These are phyloP conservation scores for Siniperca scherzeri DNA, from an alignment of 2,797 vertebrate species.

Conservation along the genomic window DNA sequence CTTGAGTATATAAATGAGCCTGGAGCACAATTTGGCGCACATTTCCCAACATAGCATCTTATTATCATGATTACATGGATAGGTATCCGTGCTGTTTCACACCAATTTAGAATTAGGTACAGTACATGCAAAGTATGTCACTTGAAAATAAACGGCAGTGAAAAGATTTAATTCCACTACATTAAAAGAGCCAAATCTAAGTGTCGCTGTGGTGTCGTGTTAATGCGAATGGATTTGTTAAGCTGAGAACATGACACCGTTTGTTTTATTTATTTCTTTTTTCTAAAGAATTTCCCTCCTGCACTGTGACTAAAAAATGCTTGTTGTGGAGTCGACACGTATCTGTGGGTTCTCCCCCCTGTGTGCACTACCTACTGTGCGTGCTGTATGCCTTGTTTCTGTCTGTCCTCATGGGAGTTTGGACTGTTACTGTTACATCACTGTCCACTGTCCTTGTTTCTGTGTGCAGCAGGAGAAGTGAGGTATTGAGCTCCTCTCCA, in stretches of 20 bases:
- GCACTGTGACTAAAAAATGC: conserved; percentile 79
- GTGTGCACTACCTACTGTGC: conserved; percentile 71
- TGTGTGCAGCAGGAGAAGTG: conserved; percentile 70
- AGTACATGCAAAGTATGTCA: conserved; percentile 61
- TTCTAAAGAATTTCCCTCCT: conserved; percentile 49
- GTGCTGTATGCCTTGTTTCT: conserved; percentile 73
- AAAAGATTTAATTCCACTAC: conserved; percentile 60
- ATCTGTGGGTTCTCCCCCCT: conserved; percentile 54
- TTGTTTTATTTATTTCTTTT: conserved; percentile 14
- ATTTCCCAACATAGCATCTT: conserved; percentile 63
- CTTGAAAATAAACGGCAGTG: conserved; percentile 47
- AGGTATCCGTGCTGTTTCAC: conserved; percentile 63
- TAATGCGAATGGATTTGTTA: conserved; percentile 68
- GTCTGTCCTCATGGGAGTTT: conserved; percentile 77
- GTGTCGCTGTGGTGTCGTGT: conserved; percentile 60
- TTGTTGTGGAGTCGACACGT: conserved; percentile 66
- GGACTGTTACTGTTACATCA: conserved; percentile 69
- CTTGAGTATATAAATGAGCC: conserved; percentile 49
- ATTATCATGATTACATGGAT: conserved; percentile 66
- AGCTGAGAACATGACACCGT: conserved; percentile 59
- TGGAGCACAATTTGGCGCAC: conserved; percentile 55
- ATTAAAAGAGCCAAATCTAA: conserved; percentile 61
- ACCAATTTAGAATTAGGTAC: conserved; percentile 59
- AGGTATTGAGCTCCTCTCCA: conserved; percentile 58
- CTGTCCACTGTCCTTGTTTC: conserved; percentile 74